Percentiles rank a stretch among this genome's conserved stretches.
phyloP scores from a whole-genome alignment of 2,888 invertebrate species.

The Apodemia hepburni region DNA sequence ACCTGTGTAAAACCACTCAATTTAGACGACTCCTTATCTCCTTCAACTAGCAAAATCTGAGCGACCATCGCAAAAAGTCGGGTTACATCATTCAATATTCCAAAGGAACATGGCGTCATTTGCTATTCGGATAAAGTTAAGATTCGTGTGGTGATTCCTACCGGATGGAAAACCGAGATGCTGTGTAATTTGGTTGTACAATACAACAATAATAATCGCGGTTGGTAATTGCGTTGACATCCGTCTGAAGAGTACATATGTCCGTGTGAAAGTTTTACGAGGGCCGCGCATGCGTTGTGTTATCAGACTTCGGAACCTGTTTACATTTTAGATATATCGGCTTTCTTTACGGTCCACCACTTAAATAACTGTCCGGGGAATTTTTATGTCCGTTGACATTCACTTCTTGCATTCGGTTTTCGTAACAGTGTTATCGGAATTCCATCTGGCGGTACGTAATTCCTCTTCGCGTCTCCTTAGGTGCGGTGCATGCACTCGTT shows the following conservation, averaged over 20 bases:
- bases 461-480: constrained; percentile 8
- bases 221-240: constrained; percentile 72
- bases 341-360: constrained; percentile 54
- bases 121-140: constrained; percentile 29
- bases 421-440: constrained; percentile 15
- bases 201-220: constrained; percentile 74
- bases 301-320: constrained; percentile 54
- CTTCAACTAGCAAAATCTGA: background rate
- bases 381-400: constrained; percentile 43
- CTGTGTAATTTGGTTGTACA: constrained; percentile 71
- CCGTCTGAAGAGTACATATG: constrained; percentile 54
- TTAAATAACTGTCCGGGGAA: constrained; percentile 43
- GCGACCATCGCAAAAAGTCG: background rate
- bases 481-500: background rate
- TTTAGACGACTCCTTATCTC: constrained; percentile 34
- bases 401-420: constrained; percentile 23
- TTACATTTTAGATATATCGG: constrained; percentile 60
- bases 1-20: constrained; percentile 51
- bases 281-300: constrained; percentile 47
- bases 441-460: constrained; percentile 11
- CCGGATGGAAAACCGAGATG: constrained; percentile 76
- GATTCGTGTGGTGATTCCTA: constrained; percentile 30
- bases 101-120: constrained; percentile 29
- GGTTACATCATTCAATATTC: background rate
- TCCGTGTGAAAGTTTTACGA: constrained; percentile 73